Conservation (phyloP, 2,797 vertebrate species). For the Sylvilagus floridanus region DNA sequence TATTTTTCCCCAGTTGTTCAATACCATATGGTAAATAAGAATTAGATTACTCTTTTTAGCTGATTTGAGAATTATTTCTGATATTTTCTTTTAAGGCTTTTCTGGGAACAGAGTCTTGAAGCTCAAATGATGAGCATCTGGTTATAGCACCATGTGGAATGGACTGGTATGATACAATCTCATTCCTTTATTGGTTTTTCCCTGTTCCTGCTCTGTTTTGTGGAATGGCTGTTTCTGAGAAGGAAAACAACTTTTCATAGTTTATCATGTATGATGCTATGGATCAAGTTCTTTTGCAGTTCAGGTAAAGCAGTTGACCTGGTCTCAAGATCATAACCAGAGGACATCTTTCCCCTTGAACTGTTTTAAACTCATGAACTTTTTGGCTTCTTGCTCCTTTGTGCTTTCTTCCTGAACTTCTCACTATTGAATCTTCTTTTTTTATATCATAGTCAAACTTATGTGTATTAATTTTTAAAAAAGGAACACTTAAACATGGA, state of each 20-base stretch:
- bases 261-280: background rate
- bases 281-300: background rate
- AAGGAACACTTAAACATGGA: background rate
- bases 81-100: background rate
- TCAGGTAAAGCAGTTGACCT: background rate
- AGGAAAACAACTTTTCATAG: background rate
- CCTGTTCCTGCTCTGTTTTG: background rate
- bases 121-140: background rate
- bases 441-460: background rate
- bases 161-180: background rate
- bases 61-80: background rate
- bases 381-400: background rate
- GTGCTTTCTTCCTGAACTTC: background rate
- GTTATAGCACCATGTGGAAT: background rate
- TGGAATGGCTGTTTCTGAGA: background rate
- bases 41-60: background rate
- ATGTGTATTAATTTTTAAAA: background rate
- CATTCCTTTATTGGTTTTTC: background rate
- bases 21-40: conserved; percentile 11
- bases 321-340: background rate
- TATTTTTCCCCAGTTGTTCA: conserved; percentile 9
- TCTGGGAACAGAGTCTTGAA: background rate
- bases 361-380: background rate
- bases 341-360: background rate
- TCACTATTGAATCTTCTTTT: background rate